Evolutionary conservation across 2,888 invertebrate species (phyloP).

Genomic region (Ophonus ardosiacus): DNA sequence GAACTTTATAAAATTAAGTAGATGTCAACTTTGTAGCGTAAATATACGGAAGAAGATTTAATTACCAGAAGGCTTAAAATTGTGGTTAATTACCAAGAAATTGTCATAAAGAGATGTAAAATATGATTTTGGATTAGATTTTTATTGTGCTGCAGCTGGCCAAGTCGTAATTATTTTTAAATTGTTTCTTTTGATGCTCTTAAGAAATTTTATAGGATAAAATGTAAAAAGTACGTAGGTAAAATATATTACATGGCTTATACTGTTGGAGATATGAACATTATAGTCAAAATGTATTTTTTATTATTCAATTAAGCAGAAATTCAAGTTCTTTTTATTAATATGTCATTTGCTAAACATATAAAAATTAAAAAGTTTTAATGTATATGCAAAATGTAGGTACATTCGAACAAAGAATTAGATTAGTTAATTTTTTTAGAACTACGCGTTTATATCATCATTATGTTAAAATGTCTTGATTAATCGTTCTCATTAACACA

Average conservation of each 20-base stretch:
- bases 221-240: not conserved
- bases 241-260: not conserved
- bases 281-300: not conserved
- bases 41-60: slow-evolving; percentile 47
- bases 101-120: slow-evolving; percentile 46
- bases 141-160: slow-evolving; percentile 16
- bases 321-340: not conserved
- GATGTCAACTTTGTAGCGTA: slow-evolving; percentile 46
- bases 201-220: not conserved
- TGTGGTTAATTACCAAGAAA: slow-evolving; percentile 56
- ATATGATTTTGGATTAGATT: slow-evolving; percentile 46
- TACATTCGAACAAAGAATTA: too few species aligned
- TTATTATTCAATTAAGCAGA: not conserved
- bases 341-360: not conserved
- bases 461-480: too few species aligned
- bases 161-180: slow-evolving; percentile 26
- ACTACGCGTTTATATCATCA: too few species aligned
- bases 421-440: too few species aligned
- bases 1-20: slow-evolving; percentile 48
- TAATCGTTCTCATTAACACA: too few species aligned
- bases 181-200: slow-evolving; percentile 6
- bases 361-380: too few species aligned
- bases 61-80: slow-evolving; percentile 52
- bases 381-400: too few species aligned
- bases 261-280: not conserved